A percentile compares a stretch with the other conserved stretches of the same genome.
These are phyloP conservation scores for Mesaphorura yosii DNA, from an alignment of 1,140 invertebrate species.

Conservation along the genomic window DNA sequence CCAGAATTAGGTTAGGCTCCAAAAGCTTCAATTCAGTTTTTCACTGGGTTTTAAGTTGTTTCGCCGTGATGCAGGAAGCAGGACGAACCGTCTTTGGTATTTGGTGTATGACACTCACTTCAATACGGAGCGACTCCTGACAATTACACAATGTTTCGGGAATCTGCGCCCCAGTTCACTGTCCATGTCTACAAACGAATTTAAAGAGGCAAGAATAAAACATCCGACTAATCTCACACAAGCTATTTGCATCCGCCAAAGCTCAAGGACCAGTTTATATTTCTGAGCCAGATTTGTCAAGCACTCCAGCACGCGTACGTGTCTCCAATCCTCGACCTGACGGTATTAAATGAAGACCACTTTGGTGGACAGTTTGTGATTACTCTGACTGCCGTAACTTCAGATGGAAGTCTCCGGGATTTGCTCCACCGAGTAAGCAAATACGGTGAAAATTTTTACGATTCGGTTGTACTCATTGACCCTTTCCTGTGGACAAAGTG, in stretches of 20 bases:
- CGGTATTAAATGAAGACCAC: conserved; percentile 41
- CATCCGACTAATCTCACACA: no score
- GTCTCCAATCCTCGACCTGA: conserved; percentile 72
- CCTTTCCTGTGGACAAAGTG: conserved; percentile 32
- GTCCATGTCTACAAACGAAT: conserved; percentile 9
- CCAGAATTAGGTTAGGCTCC: conserved; percentile 53
- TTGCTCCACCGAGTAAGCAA: conserved; percentile 65
- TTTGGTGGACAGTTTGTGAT: conserved; percentile 47
- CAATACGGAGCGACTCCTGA: conserved; percentile 70
- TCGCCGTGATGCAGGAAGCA: conserved; percentile 45
- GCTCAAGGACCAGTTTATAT: background rate
- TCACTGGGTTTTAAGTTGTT: conserved; percentile 4
- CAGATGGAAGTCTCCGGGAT: conserved; percentile 73
- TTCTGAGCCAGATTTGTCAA: conserved; percentile 54
- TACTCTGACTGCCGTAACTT: conserved; percentile 67
- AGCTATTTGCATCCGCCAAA: no score
- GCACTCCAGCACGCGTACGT: conserved; percentile 83
- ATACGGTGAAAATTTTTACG: no score
- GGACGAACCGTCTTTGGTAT: conserved; percentile 80
- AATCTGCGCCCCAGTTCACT: conserved; percentile 8
- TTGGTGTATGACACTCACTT: conserved; percentile 63
- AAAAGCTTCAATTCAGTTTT: conserved; percentile 1
- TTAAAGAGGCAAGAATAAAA: background rate
- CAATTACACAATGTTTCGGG: conserved; percentile 52
- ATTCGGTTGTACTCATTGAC: conserved; percentile 7